Conservation (phyloP, 2,888 invertebrate species). For the Hirtodrosophila histrioides region DNA sequence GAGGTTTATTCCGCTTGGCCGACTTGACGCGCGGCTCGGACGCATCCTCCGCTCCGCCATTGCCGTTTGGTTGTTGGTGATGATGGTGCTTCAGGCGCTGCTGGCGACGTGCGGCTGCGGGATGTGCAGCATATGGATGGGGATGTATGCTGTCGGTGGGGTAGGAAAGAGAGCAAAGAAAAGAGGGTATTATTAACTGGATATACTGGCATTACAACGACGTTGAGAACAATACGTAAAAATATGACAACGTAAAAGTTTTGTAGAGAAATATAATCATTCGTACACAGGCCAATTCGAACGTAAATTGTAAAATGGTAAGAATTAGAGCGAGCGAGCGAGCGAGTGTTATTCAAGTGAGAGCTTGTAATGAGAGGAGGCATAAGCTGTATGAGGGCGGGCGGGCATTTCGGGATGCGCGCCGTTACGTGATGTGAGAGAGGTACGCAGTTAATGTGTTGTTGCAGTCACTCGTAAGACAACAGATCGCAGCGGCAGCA, state of each 20-base stretch:
- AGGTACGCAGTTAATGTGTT: slow-evolving; percentile 43
- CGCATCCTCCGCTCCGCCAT: slow-evolving; percentile 34
- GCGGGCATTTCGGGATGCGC: slow-evolving; percentile 9
- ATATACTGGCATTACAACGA: slow-evolving; percentile 1
- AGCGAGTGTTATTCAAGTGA: slow-evolving; percentile 3
- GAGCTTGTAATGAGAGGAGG: slow-evolving; percentile 13
- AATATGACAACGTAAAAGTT: slow-evolving; percentile 49
- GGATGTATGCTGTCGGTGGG: slow-evolving; percentile 80
- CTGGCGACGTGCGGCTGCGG: slow-evolving; percentile 78
- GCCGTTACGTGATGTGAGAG: slow-evolving; percentile 27
- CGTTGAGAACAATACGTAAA: slow-evolving; percentile 29
- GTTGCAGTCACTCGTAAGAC: slow-evolving; percentile 40
- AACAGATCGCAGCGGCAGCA: slow-evolving; percentile 52
- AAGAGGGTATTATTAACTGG: slow-evolving; percentile 25
- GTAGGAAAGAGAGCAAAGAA: slow-evolving; percentile 32
- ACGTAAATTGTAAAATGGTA: slow-evolving; percentile 56
- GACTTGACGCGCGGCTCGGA: slow-evolving; percentile 37
- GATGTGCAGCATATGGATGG: slow-evolving; percentile 83
- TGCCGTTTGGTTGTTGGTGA: slow-evolving; percentile 26
- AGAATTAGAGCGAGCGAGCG: slow-evolving; percentile 2
- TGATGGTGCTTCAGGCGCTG: slow-evolving; percentile 81
- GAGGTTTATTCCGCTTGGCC: slow-evolving; percentile 57
- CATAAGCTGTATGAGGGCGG: slow-evolving; percentile 35
- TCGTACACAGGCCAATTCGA: slow-evolving; percentile 67
- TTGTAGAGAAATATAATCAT: slow-evolving; percentile 46